phyloP scores from a whole-genome alignment of 2,113 vertebrate genomes.

The Nerophis ophidion region DNA sequence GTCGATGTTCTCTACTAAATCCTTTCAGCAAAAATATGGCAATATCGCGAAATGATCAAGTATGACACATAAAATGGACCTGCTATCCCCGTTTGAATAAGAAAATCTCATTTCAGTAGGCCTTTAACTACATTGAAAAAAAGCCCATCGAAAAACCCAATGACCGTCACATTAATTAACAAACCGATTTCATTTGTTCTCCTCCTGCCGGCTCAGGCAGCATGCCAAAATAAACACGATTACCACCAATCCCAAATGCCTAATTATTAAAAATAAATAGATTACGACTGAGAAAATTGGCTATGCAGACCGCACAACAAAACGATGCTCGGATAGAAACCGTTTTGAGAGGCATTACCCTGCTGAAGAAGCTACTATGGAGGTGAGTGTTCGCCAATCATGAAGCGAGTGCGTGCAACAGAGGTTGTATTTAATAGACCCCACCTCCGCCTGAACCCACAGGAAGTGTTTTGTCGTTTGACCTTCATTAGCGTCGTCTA shows the following conservation, averaged over 20 bases:
- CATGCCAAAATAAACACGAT: conserved; percentile 28
- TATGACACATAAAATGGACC: no score
- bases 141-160: conserved; percentile 10
- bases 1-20: no score
- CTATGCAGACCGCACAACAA: conserved; percentile 20
- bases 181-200: conserved; percentile 24
- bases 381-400: conserved; percentile 45
- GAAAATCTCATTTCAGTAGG: no score
- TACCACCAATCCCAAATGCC: conserved; percentile 37
- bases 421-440: conserved; percentile 45
- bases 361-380: conserved; percentile 29
- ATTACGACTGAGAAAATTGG: conserved; percentile 43
- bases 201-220: conserved; percentile 8
- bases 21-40: no score
- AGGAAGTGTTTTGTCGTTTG: conserved; percentile 51
- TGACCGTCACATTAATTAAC: conserved; percentile 6
- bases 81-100: no score
- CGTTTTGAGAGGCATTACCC: conserved; percentile 46
- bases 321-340: conserved; percentile 39
- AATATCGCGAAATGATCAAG: no score
- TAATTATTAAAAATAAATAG: conserved; percentile 52
- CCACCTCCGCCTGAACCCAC: conserved; percentile 43
- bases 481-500: conserved; percentile 66
- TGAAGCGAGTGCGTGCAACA: conserved; percentile 29
- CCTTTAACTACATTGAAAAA: background rate